Evolutionary conservation across 2,797 vertebrate species (phyloP).

Genomic region (Darevskia nairensis): DNA sequence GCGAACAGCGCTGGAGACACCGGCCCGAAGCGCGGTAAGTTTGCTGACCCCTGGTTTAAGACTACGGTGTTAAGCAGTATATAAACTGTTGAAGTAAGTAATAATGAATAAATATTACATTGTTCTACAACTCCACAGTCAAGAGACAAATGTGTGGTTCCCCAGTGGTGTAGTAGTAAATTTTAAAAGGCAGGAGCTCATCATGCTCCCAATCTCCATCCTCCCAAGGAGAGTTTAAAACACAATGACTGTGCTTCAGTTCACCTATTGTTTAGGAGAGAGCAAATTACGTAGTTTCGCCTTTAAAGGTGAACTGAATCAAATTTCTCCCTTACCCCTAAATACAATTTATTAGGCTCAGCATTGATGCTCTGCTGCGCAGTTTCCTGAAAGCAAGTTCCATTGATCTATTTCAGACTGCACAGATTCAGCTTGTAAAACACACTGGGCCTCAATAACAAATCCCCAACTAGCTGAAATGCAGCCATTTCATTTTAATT

Average conservation of each 20-base stretch:
- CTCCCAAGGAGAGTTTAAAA: not conserved
- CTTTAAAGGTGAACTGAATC: no score
- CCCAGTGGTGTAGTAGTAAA: not conserved
- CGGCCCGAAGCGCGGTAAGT: no score
- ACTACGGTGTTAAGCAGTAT: no score
- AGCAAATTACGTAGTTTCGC: no score
- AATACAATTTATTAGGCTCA: no score
- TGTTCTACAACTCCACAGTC: conserved; percentile 24
- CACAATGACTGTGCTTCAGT: not conserved
- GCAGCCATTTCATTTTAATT: not conserved
- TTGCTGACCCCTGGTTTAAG: no score
- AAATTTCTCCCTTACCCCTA: no score
- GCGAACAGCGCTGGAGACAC: no score
- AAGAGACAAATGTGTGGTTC: not conserved
- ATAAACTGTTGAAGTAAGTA: no score
- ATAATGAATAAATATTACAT: conserved; percentile 1
- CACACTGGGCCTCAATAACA: not conserved
- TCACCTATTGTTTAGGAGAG: no score
- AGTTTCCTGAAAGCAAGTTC: no score
- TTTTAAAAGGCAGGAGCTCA: not conserved
- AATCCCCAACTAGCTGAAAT: not conserved
- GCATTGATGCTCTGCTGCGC: no score
- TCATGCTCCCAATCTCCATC: not conserved
- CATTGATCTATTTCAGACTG: not conserved
- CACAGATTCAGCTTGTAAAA: not conserved